Evolutionary conservation across 2,797 vertebrate genomes (phyloP).

Genomic region (Babyrousa celebensis): DNA sequence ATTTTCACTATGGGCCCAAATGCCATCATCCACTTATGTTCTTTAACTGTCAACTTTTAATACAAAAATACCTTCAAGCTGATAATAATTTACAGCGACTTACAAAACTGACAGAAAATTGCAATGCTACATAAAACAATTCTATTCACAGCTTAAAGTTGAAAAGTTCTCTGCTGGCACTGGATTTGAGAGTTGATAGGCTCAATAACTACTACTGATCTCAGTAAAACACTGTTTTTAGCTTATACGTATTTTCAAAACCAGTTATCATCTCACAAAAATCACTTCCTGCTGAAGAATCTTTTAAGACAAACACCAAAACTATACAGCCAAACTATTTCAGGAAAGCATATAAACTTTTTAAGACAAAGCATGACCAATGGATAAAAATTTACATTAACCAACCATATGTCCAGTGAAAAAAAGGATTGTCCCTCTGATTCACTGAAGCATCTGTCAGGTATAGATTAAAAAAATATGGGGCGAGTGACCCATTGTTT

Average conservation of each 20-base stretch:
- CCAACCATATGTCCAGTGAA: slow-evolving; percentile 59
- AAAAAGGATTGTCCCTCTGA: slow-evolving; percentile 69
- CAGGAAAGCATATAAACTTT: slow-evolving; percentile 53
- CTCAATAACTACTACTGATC: slow-evolving; percentile 67
- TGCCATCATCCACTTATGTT: slow-evolving; percentile 63
- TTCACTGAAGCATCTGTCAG: slow-evolving; percentile 58
- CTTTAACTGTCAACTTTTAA: slow-evolving; percentile 75
- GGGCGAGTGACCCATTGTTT: not conserved
- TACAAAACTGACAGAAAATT: slow-evolving; percentile 82
- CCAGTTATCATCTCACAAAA: slow-evolving; percentile 76
- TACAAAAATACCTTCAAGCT: slow-evolving; percentile 79
- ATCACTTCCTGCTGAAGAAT: slow-evolving; percentile 75
- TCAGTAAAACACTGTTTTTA: slow-evolving; percentile 82
- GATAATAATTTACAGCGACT: slow-evolving; percentile 77
- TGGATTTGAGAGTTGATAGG: slow-evolving; percentile 75
- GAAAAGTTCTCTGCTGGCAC: slow-evolving; percentile 77
- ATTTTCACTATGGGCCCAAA: slow-evolving; percentile 67
- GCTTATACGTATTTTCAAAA: slow-evolving; percentile 78
- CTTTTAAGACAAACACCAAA: slow-evolving; percentile 79
- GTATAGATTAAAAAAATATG: slow-evolving; percentile 66
- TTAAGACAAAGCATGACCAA: slow-evolving; percentile 68
- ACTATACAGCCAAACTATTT: slow-evolving; percentile 73
- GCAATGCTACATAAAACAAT: slow-evolving; percentile 76
- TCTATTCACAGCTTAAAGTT: slow-evolving; percentile 79
- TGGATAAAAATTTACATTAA: slow-evolving; percentile 72